Percentiles rank a stretch among this genome's conserved stretches.
Conservation (phyloP, 2,888 invertebrate species). For the Flabesymbios commensalis region DNA sequence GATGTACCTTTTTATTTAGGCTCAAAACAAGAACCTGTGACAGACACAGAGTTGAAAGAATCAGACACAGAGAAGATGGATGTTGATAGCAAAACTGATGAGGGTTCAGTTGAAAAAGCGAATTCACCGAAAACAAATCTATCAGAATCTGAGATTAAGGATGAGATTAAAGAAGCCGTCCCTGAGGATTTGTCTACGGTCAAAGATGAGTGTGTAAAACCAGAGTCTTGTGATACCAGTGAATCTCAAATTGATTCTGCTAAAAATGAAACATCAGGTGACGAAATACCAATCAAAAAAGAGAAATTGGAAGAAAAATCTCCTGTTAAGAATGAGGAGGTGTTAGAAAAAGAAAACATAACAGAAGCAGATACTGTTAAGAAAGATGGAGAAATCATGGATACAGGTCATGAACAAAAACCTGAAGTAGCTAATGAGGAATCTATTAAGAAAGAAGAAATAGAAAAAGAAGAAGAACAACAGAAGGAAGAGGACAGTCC, state of each 20-base stretch:
- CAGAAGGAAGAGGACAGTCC: neutral
- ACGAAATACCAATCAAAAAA: slow-evolving; percentile 15
- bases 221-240: neutral
- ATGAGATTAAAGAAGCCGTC: slow-evolving; percentile 14
- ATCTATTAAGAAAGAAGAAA: neutral
- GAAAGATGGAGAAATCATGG: neutral
- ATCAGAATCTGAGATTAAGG: slow-evolving; percentile 29
- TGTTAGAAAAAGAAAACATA: neutral
- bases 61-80: neutral
- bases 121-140: slow-evolving; percentile 18
- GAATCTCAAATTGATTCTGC: neutral
- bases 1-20: too few relatives aligned
- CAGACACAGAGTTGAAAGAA: neutral
- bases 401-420: slow-evolving; percentile 2
- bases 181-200: slow-evolving; percentile 21
- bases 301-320: slow-evolving; percentile 2
- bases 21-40: too few relatives aligned
- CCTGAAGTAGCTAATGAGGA: neutral
- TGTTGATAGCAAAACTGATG: neutral
- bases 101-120: neutral
- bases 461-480: neutral
- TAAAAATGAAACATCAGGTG: neutral
- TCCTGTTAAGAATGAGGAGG: neutral
- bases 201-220: slow-evolving; percentile 11
- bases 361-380: neutral